Base-by-base conservation (phyloP, 2,888 invertebrate species). In the Hyalella azteca region DNA sequence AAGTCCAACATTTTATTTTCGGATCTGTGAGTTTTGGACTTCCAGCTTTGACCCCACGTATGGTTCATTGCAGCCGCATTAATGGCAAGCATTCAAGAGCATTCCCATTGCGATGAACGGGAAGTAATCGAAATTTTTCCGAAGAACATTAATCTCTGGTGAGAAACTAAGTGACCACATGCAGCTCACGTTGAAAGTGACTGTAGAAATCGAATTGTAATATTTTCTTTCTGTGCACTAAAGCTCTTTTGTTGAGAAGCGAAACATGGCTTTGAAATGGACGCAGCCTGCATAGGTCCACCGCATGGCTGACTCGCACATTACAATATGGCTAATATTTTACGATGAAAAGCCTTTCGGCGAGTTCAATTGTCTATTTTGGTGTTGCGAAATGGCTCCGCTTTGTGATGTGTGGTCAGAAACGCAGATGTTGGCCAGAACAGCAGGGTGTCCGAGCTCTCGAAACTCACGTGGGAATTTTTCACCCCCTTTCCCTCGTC, bases 381-480 rank as follows among this genome's bases (percentile, higher is more conserved):
- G 66, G 66, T 66, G 66, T 66, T 66, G 66, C 66, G 66, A 66
- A 66, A 66, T 66, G 66, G 66, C 66, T n/a, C 66, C 66, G 66
- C 66, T 66, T 66, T 66, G 66, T 66, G 32, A 36, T 36, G 39
- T 66, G 66, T 66, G 66, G 66, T 66, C 66, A 66, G 66, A 36
- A 29, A 66, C 32, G 66, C 66, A 66, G 66, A 66, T 66, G 66
- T 66, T 66, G 66, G 66, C 66, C 36, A 36, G 66, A 22, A 32
- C 32, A 32, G 36, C 36, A n/a, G 66, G 66, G 66, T 32, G 66
- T 29, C 13, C 26, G 36, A 32, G 36, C 66, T 32, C 36, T n/a
- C 66, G 36, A 13, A 22, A 22, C 66, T 66, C 39, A 66, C 36
- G 66, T 66, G 66, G 66, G 66, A 66, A 66, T 66, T 66, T 32